These are phyloP conservation scores for Macropus fuliginosus DNA, from an alignment of 2,797 vertebrate genomes.

Conservation along the genomic window DNA sequence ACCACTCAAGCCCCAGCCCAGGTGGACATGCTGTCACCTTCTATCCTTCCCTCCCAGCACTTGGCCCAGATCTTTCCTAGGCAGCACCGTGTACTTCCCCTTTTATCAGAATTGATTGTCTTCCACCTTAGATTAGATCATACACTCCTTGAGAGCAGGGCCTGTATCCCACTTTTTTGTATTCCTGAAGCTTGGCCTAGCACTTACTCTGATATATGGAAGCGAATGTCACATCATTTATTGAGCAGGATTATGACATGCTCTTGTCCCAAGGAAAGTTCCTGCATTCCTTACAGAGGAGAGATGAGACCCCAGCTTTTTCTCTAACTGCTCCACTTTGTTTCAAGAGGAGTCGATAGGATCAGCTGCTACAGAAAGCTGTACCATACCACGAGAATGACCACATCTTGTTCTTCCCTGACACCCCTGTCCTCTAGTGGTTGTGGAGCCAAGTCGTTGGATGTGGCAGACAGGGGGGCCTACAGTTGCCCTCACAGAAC, in stretches of 20 bases:
- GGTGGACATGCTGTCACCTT: not conserved
- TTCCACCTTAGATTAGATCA: not conserved
- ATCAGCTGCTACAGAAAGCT: not conserved
- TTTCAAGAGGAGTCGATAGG: not conserved
- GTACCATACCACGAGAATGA: not conserved
- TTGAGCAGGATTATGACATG: not conserved
- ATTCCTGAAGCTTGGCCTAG: not conserved
- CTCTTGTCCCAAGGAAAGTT: not conserved
- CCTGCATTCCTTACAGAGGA: not conserved
- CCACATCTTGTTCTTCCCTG: not conserved
- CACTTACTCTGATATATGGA: not conserved
- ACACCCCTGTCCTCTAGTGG: fast-evolving
- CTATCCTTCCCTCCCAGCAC: not conserved
- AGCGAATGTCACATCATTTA: not conserved
- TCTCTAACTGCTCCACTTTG: not conserved
- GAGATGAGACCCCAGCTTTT: not conserved
- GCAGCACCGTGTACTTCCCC: not conserved
- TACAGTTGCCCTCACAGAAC: too few relatives aligned
- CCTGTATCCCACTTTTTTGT: not conserved
- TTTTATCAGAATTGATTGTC: not conserved
- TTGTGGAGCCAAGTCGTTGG: not conserved
- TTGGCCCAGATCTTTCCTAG: not conserved
- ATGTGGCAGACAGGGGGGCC: not conserved
- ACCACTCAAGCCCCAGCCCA: too few relatives aligned
- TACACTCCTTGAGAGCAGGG: not conserved